Base-by-base conservation (phyloP, 2,797 vertebrate species). In the Ispidina picta region DNA sequence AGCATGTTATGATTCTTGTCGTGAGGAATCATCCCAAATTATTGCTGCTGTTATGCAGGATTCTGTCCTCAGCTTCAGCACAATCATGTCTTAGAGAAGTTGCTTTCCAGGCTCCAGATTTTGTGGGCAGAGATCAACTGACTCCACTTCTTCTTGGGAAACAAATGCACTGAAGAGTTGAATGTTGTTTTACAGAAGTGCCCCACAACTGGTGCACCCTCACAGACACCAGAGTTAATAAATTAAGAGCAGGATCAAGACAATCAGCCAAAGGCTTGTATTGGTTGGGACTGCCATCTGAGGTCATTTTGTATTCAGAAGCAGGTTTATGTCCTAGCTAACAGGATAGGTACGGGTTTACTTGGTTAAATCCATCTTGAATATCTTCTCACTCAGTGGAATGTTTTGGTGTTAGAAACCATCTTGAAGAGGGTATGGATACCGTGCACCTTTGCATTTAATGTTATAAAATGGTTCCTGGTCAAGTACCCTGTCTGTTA, bases 401-500 rank as follows among this genome's bases (percentile, higher is more conserved):
- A 82, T 56, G 60, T 83, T 76, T 83, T 72, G 33, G 28, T 72
- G 51, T 48, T 80, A 91, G 92, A 94, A 96, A 90, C 69, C 58
- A 87, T 89, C 85, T 95, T 91, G 91, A 93, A 94, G 91, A 91
- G 83, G 41, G 86, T 94, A 84, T 94, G 94, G 95, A 94, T 95
- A 87, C 89, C 59, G 69, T 93, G 76, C 85, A 95, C 88, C 88
- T 97, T 95, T 94, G 84, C 86, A 62, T 96, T 94, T 93, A 16
- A 15, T 89, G 84, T 97, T 96, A 97, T 97, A 93, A 96, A 97
- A 94, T 41, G 17, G 92, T 86, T 96, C 90, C 93, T 96, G 94
- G 93, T 97, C 95, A 97, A 94, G 94, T 97, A 86, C 88, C 81
- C 90, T 97, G 96, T 95, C 97, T 96, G 92, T 91, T 95, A 95